Evolutionary conservation across 2,888 invertebrate species (phyloP).

Genomic region (Pachycephus smyrnensis): DNA sequence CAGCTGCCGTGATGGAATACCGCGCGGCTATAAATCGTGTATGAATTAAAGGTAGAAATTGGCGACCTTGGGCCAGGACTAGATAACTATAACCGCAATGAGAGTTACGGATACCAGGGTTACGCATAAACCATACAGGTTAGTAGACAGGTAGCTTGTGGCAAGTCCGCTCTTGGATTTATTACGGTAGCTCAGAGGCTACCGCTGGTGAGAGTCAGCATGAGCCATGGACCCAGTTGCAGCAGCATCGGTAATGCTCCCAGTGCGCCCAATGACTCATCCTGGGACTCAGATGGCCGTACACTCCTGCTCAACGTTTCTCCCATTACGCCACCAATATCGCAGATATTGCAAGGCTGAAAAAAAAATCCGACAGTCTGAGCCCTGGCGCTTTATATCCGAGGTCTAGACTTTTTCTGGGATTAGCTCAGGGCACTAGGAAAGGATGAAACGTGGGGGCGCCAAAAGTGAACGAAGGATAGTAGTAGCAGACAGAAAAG

Average conservation of each 20-base stretch:
- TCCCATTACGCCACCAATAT: conserved; percentile 51
- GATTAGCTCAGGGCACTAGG: neutral
- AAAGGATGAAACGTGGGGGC: conserved; percentile 28
- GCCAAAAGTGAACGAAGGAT: neutral
- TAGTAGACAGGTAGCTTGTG: neutral
- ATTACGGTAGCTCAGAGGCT: neutral
- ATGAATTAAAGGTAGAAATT: neutral
- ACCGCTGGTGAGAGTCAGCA: conserved; percentile 28
- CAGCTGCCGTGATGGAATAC: neutral
- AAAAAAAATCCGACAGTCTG: conserved; percentile 3
- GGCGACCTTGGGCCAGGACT: neutral
- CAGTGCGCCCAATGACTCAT: conserved; percentile 58
- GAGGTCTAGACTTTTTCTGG: neutral
- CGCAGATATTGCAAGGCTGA: conserved; percentile 37
- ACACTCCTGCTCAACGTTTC: conserved; percentile 45
- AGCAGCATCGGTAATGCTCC: conserved; percentile 47
- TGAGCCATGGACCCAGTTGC: conserved; percentile 47
- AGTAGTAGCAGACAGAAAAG: neutral
- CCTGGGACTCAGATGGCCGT: conserved; percentile 55
- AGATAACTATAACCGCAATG: neutral
- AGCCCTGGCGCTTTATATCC: conserved; percentile 1
- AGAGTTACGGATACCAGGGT: neutral
- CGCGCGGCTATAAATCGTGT: neutral
- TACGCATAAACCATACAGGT: neutral
- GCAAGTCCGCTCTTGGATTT: neutral